Evolutionary conservation across 2,113 vertebrate species (phyloP), one percentile per base, ranked within the genome.

Genomic region (Zootoca vivipara): DNA sequence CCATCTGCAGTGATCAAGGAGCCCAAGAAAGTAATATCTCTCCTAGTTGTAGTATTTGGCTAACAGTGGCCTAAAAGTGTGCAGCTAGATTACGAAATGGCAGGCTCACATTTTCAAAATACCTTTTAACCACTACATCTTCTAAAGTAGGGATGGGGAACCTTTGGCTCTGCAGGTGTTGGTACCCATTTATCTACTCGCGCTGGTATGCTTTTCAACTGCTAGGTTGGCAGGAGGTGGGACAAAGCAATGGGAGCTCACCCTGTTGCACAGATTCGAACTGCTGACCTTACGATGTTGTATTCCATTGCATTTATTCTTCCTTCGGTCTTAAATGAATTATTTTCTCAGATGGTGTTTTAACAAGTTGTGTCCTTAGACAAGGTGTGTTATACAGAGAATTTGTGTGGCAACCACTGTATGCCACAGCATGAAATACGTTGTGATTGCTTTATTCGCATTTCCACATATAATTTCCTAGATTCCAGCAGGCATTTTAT

Each of bases 401-500:
- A 46, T 24, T 6, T 83, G 28, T 70, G 15, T 20, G 16, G 65
- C 22, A 16, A 38, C 28, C 40, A 91, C 72, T 1, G 38, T 38
- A 38, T 35, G 10, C 42, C 85, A 85, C 28, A 85, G 0, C 40
- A 84, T 92, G 86, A 88, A 85, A 87, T 84, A 85, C 0, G 24
- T 89, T 82, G 81, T 13, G 9, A 87, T 70, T 1, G 62, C 72
- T 82, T 0, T 40, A 24, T 8, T 92, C 38, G 0, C 72, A 62
- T 81, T 30, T 92, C 58, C 89, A 1, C 22, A 7, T 1, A 0
- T 74, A 52, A 81, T 38, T 87, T 91, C n/a, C 88, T 91, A 86
- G 91, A 83, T 35, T 3, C 28, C 88, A 38, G 22, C 2, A 82
- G 33, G 86, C 2, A 77, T 86, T 90, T 93, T 89, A 67, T 81